A percentile compares a stretch with the other conserved stretches of the same genome.
phyloP scores from a whole-genome alignment of 2,797 vertebrate species.

The Syncerus caffer region DNA sequence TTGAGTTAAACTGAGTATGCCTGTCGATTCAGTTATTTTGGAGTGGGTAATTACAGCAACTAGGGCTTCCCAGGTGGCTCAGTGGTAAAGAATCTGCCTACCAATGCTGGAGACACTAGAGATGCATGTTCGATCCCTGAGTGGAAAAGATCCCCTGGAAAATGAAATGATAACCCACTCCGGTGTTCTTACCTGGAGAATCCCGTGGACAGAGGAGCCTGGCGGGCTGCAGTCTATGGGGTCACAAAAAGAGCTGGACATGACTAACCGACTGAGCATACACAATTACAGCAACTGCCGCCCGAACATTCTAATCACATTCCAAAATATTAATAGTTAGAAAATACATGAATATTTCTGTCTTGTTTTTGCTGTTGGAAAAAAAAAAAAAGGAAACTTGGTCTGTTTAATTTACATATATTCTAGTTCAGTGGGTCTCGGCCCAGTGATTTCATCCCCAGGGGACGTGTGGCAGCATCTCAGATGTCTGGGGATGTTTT shows the following conservation, averaged over 20 bases:
- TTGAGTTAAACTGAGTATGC: not conserved
- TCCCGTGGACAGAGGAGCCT: not conserved
- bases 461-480: not conserved
- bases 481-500: not conserved
- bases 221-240: not conserved
- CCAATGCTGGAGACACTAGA: not conserved
- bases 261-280: not conserved
- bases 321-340: constrained; percentile 41
- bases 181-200: not conserved
- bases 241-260: not conserved
- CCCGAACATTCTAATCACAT: constrained; percentile 28
- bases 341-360: constrained; percentile 32
- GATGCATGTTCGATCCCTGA: not conserved
- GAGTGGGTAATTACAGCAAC: not conserved
- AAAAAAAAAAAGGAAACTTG: not conserved
- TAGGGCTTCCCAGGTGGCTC: not conserved
- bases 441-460: not conserved
- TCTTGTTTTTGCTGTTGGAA: constrained; percentile 22
- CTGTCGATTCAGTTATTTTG: constrained; percentile 19
- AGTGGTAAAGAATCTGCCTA: not conserved
- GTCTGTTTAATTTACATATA: constrained; percentile 15
- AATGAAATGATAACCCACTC: not conserved
- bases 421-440: not conserved
- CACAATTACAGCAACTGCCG: not conserved
- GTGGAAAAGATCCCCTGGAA: not conserved